Conservation (phyloP, 2,113 vertebrate genomes). For the Barbus barbus region DNA sequence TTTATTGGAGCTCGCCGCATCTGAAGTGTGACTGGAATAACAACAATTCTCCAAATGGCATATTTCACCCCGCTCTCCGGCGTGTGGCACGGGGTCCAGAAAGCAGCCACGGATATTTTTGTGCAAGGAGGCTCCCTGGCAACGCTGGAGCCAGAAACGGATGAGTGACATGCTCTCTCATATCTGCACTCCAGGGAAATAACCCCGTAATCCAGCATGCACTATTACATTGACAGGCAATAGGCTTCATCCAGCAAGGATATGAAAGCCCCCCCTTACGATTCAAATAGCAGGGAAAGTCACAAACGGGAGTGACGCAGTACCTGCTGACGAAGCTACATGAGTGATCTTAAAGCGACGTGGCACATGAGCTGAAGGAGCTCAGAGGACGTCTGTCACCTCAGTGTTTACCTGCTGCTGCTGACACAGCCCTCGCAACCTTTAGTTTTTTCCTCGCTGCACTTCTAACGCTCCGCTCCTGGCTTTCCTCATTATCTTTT, state of each 20-base stretch:
- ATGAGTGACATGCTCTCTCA: constrained; percentile 77
- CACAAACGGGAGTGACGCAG: constrained; percentile 65
- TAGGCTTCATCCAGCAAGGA: constrained; percentile 83
- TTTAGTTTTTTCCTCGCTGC: constrained; percentile 15
- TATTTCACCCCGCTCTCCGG: constrained; percentile 65
- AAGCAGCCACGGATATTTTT: constrained; percentile 41
- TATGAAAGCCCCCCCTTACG: constrained; percentile 86
- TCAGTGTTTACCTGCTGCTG: constrained; percentile 27
- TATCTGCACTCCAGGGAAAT: constrained; percentile 88
- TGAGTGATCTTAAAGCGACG: constrained; percentile 31
- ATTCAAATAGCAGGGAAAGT: constrained; percentile 71
- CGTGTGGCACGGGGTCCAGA: constrained; percentile 57
- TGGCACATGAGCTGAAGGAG: too few relatives aligned
- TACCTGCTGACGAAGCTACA: neutral
- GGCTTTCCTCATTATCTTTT: constrained; percentile 49
- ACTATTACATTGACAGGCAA: constrained; percentile 89
- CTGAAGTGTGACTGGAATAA: constrained; percentile 81
- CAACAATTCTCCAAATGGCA: constrained; percentile 72
- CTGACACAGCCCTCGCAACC: constrained; percentile 45
- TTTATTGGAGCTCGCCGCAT: constrained; percentile 73
- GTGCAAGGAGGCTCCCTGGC: constrained; percentile 57
- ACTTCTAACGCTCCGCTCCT: constrained; percentile 39
- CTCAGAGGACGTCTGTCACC: constrained; percentile 33
- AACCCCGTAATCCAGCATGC: constrained; percentile 91
- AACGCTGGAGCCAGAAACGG: constrained; percentile 18